Evolutionary conservation across 2,113 vertebrate genomes (phyloP).

Genomic region (Danio rerio): GRCz12tu NC_133198.1:3428001-3428500

Average conservation of each 20-base stretch:
- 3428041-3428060: conserved; percentile 26
- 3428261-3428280: neutral
- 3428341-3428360: conserved; percentile 8
- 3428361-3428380: neutral
- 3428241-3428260: neutral
- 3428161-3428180: neutral
- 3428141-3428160: neutral
- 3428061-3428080: conserved; percentile 11
- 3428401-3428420: conserved; percentile 13
- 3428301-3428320: neutral
- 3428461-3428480: neutral
- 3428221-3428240: neutral
- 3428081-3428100: neutral
- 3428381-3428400: conserved; percentile 14
- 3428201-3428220: neutral
- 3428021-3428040: conserved; percentile 34
- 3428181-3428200: neutral
- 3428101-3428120: neutral
- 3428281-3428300: neutral
- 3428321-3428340: neutral
- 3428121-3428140: neutral
- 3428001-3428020: conserved; percentile 20
- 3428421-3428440: neutral
- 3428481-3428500: neutral
- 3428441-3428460: neutral